phyloP scores from a whole-genome alignment of 37 sponge, comb jelly and placozoan genomes.

The Haliclona indistincta region DNA sequence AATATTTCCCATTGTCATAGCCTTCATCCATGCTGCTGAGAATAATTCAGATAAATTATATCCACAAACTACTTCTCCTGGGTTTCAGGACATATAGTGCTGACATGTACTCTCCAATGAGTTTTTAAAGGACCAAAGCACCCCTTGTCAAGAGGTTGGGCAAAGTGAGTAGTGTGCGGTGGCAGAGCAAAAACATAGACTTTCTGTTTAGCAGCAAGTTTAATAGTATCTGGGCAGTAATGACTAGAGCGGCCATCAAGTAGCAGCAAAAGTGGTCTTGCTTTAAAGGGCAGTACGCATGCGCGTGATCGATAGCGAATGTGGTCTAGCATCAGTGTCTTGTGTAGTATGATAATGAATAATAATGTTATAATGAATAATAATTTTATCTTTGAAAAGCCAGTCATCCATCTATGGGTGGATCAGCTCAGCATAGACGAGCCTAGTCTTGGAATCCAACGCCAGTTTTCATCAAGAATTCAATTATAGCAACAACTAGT shows the following conservation, averaged over 20 bases:
- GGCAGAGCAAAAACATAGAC: slow-evolving; percentile 45
- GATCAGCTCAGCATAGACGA: too few species aligned
- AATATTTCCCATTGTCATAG: slow-evolving; percentile 12
- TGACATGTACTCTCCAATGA: slow-evolving; percentile 33
- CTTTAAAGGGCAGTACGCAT: too few species aligned
- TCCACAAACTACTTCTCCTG: slow-evolving; percentile 25
- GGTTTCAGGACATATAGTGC: not conserved
- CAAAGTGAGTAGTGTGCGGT: slow-evolving; percentile 57
- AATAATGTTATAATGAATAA: too few species aligned
- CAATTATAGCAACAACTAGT: too few species aligned
- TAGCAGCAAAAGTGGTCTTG: slow-evolving; percentile 51
- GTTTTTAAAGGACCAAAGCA: slow-evolving; percentile 45
- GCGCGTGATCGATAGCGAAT: too few species aligned
- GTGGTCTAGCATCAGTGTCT: too few species aligned
- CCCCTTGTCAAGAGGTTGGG: slow-evolving; percentile 63
- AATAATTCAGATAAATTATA: slow-evolving; percentile 15
- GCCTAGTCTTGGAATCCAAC: too few species aligned
- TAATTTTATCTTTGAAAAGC: too few species aligned
- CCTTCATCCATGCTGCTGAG: slow-evolving; percentile 11
- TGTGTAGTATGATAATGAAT: too few species aligned
- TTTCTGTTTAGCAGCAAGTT: slow-evolving; percentile 35
- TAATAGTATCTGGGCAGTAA: slow-evolving; percentile 15
- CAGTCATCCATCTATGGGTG: too few species aligned
- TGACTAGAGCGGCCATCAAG: slow-evolving; percentile 73
- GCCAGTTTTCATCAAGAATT: too few species aligned